Evolutionary conservation across 1,140 invertebrate genomes (phyloP), one percentile per base, ranked within the genome.

Genomic region (Macrobrachium rosenbergii): DNA sequence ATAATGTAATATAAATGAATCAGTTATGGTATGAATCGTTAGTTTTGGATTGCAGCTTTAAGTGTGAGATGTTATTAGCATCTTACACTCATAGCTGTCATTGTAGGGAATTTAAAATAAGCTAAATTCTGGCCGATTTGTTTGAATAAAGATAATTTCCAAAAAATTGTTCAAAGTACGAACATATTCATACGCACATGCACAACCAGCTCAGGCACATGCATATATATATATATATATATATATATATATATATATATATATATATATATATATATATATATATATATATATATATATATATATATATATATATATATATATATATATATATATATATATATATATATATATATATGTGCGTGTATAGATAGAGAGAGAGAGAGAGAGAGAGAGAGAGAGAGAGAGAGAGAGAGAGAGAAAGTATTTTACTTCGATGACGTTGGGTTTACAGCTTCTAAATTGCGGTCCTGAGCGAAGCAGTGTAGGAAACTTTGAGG

Each of bases 251-350:
- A 43, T 75, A 43, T 75, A 43, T 75, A 45, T 75, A 14, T 75
- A 45, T 75, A 45, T 75, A 45, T 75, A 45, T 75, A 45, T 75
- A 45, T 75, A 45, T 75, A 45, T 75, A 45, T 75, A 45, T 75
- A 45, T 75, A 23, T 75, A 45, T 75, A 45, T 75, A 45, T 75
- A 45, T 75, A 45, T 75, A 45, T 75, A 45, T 75, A 45, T 45
- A 45, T 75, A 45, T 75, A 45, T 45, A 45, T 43, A 45, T 45
- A 45, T 75, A 45, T 52, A 45, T 75, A 45, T 75, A 45, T 75
- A 17, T 75, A 17, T 75, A 11, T n/a, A 8, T 75, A 17, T 75
- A 17, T 75, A 17, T 75, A 45, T 75, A 8, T 75, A 17, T 75
- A 45, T 75, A 52, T 45, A 6, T 75, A 52, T 75, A 52, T 73